Percentiles rank a stretch among this genome's conserved stretches.
These are phyloP conservation scores for Dilophus febrilis DNA, from an alignment of 2,888 invertebrate species.

Conservation along the genomic window DNA sequence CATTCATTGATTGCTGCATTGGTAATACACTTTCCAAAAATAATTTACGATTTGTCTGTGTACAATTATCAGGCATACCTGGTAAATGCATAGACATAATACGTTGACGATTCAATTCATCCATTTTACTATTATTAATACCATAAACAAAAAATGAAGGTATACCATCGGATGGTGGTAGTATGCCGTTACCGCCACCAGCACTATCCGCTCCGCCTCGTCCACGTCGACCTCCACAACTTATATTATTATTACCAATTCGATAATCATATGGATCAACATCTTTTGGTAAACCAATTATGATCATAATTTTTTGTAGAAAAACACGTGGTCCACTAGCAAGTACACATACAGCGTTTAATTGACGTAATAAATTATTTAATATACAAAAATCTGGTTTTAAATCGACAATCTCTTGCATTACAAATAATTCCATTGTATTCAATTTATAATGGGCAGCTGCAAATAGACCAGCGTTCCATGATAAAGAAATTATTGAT, in stretches of 20 bases:
- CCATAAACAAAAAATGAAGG: slow-evolving; percentile 9
- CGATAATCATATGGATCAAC: slow-evolving; percentile 7
- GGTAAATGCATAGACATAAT: slow-evolving; percentile 10
- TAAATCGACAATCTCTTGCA: slow-evolving; percentile 10
- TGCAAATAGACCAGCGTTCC: slow-evolving; percentile 10
- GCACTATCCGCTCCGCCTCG: too few species aligned
- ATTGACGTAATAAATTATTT: slow-evolving; percentile 11
- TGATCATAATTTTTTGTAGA: slow-evolving; percentile 7
- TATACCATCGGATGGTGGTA: too few species aligned
- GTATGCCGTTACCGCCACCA: too few species aligned
- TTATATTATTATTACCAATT: background rate
- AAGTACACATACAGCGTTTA: slow-evolving; percentile 8
- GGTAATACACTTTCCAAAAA: slow-evolving; percentile 12
- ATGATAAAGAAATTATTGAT: slow-evolving; percentile 10
- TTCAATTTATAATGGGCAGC: slow-evolving; percentile 10
- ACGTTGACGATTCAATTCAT: slow-evolving; percentile 6
- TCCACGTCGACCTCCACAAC: too few species aligned
- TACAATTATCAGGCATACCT: slow-evolving; percentile 8
- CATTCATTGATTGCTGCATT: slow-evolving; percentile 9
- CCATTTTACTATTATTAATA: slow-evolving; percentile 6
- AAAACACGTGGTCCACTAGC: slow-evolving; percentile 11
- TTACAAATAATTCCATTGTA: slow-evolving; percentile 11
- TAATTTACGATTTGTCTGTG: slow-evolving; percentile 6
- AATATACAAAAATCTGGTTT: slow-evolving; percentile 10
- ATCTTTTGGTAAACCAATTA: slow-evolving; percentile 5